Percentiles rank a stretch among this genome's conserved stretches.
Evolutionary conservation across 2,888 invertebrate species (phyloP).

Genomic region (Pristionchus arcanus): DNA sequence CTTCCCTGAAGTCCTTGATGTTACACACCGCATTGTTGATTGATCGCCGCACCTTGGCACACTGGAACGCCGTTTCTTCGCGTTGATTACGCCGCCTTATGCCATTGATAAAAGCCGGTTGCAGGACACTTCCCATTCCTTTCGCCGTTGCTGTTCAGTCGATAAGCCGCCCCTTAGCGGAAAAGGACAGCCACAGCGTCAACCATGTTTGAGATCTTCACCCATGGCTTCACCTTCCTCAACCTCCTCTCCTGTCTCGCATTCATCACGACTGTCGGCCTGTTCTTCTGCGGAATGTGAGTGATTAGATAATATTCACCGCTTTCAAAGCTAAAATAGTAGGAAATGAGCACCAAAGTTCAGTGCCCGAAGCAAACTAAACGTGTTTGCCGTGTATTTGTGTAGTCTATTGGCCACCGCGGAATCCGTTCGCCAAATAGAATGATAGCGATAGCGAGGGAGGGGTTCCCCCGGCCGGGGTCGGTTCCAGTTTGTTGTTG

Average conservation of each 20-base stretch:
- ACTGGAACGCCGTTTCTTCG: conserved; percentile 21
- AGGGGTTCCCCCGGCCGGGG: background rate
- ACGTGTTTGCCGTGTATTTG: background rate
- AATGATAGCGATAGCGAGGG: background rate
- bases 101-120: conserved; percentile 42
- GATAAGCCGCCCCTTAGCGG: background rate
- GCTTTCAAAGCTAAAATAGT: background rate
- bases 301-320: conserved; percentile 79
- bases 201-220: conserved; percentile 76
- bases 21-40: conserved; percentile 10
- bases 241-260: conserved; percentile 81
- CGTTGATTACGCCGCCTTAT: conserved; percentile 12
- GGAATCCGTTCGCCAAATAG: conserved; percentile 41
- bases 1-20: background rate
- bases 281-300: conserved; percentile 92
- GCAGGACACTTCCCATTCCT: background rate
- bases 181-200: background rate
- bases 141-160: conserved; percentile 15
- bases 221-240: conserved; percentile 75
- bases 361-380: conserved; percentile 5
- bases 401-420: background rate
- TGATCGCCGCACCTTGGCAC: conserved; percentile 8
- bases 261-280: conserved; percentile 88
- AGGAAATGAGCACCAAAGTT: background rate
- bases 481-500: conserved; percentile 45